A percentile compares a stretch with the other conserved stretches of the same genome.
Conservation (phyloP, 2,797 vertebrate species). For the Melanotaenia boesemani region DNA sequence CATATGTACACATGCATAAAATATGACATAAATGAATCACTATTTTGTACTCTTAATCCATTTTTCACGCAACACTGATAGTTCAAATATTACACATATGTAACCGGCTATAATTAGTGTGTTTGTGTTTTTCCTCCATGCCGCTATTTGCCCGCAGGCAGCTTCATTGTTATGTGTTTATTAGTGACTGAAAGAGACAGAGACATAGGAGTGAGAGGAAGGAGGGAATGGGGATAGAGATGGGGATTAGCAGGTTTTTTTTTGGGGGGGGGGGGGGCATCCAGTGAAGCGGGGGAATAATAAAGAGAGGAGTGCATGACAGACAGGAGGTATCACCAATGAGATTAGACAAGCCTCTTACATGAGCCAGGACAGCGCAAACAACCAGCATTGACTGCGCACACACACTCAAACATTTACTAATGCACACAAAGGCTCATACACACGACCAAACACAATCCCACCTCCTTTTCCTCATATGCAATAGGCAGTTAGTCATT, state of each 20-base stretch:
- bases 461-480: conserved; percentile 73
- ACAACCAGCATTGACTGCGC: conserved; percentile 94
- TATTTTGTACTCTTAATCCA: conserved; percentile 76
- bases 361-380: conserved; percentile 93
- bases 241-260: conserved; percentile 66
- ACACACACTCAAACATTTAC: conserved; percentile 67
- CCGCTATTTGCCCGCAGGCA: conserved; percentile 74
- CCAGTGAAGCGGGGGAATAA: conserved; percentile 79
- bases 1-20: conserved; percentile 70
- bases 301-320: conserved; percentile 87
- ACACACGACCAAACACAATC: conserved; percentile 59
- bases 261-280: conserved; percentile 16
- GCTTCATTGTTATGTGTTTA: conserved; percentile 84
- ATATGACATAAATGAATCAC: conserved; percentile 77
- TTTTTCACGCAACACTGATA: conserved; percentile 76
- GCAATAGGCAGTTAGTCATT: conserved; percentile 89
- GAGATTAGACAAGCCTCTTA: conserved; percentile 98
- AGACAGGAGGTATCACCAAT: conserved; percentile 92
- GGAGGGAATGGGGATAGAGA: conserved; percentile 52
- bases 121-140: conserved; percentile 75
- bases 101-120: conserved; percentile 83
- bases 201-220: conserved; percentile 54
- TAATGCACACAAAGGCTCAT: conserved; percentile 48
- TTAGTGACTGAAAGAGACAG: conserved; percentile 81
- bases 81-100: conserved; percentile 82